Evolutionary conservation across 2,113 vertebrate species (phyloP), one percentile per base, ranked within the genome.

Genomic region (Ophiodon elongatus): DNA sequence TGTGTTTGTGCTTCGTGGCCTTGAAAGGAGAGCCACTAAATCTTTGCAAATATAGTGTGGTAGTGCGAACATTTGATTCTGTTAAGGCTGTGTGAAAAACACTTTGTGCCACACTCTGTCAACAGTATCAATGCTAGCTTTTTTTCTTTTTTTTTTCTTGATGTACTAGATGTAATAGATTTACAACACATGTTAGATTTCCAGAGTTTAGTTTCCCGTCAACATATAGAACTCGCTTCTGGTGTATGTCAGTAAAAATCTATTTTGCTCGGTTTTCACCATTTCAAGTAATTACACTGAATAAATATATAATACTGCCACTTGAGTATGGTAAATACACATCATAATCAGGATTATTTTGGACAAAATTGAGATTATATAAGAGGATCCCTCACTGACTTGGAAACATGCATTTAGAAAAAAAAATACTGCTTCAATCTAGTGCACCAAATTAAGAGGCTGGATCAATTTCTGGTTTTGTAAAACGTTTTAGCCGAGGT

Each of bases 1-100:
- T 84, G 89, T 90, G 88, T 93, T 92, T 93, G 91, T 92, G 90
- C 87, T 85, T 79, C 86, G 63, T 77, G 85, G 91, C 91, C 93
- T 93, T 91, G 88, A 91, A 88, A 91, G 85, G 82, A 80, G 76
- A 86, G 89, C 86, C 83, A 87, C 82, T 82, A 86, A 93, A 84
- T 89, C 90, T 88, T 63, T 56, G 81, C 85, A 88, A 89, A 92
- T 83, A 81, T 27, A 79, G 66, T 14, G 77, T 6, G 29, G 59
- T 60, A 33, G 79, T 71, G 85, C 83, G 74, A 83, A 86, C 86
- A 86, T 92, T 93, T 88, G 88, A 90, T 92, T 93, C 86, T 70
- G 82, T 75, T 72, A 84, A 83, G 50, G 67, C 73, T 80, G n/a
- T 54, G 72, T 39, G 71, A 14, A 85, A 81, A 75, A 82, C 76